Conservation (phyloP, 2,797 vertebrate species). For the Manis crassicaudata region DNA sequence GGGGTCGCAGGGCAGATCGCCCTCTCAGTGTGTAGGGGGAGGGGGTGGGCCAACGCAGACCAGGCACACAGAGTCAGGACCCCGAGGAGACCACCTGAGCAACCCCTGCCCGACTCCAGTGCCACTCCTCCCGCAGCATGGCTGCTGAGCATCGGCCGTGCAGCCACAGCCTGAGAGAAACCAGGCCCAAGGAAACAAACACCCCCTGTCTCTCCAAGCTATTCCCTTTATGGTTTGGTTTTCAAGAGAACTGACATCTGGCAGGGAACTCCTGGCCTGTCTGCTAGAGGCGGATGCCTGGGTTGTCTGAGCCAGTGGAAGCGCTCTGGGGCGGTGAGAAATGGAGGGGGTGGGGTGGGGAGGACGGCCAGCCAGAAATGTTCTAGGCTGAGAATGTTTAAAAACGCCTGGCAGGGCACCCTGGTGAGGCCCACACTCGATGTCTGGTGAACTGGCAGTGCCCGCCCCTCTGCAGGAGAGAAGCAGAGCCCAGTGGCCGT, state of each 20-base stretch:
- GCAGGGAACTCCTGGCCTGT: conserved; percentile 68
- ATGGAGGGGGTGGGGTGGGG: conserved; percentile 8
- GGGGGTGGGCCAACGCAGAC: not conserved
- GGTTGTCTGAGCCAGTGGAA: conserved; percentile 57
- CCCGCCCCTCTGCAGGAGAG: not conserved
- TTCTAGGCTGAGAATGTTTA: conserved; percentile 63
- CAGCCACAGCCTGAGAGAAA: conserved; percentile 58
- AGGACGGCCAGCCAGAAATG: conserved; percentile 50
- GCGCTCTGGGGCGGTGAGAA: conserved; percentile 41
- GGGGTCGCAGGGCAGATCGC: not conserved
- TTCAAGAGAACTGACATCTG: conserved; percentile 71
- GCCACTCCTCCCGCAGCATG: not conserved
- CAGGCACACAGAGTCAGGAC: not conserved
- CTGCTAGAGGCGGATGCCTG: conserved; percentile 68
- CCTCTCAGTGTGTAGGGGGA: not conserved
- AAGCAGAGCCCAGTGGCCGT: not conserved
- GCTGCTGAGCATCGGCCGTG: not conserved
- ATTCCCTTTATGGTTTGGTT: conserved; percentile 75
- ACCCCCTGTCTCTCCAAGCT: conserved; percentile 54
- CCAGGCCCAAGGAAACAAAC: conserved; percentile 69
- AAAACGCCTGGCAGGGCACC: conserved; percentile 65
- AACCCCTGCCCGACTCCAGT: not conserved
- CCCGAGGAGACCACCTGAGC: not conserved
- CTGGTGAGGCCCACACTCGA: conserved; percentile 49
- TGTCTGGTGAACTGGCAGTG: not conserved